Percentiles rank a stretch among this genome's conserved stretches.
Conservation (phyloP, 1,140 invertebrate species). For the Panagrolaimus sp. region DNA sequence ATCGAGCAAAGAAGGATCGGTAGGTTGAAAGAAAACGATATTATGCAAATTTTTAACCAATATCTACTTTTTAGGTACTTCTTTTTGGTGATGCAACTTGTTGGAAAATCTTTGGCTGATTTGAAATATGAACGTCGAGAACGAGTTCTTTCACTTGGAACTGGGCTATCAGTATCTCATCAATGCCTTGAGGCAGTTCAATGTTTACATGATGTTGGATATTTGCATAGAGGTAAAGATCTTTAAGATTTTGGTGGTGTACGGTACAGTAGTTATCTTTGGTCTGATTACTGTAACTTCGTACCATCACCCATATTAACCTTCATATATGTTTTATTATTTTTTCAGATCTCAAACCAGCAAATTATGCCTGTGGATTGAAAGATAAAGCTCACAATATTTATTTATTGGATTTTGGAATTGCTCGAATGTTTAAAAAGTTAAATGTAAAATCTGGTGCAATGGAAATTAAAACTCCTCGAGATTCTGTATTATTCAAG, state of each 20-base stretch:
- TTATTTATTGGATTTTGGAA: constrained; percentile 25
- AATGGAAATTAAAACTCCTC: constrained; percentile 18
- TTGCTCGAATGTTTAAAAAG: constrained; percentile 18
- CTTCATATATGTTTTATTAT: too few relatives aligned
- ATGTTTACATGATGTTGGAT: constrained; percentile 11
- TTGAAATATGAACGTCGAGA: background rate
- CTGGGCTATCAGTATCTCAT: background rate
- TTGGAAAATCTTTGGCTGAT: constrained; percentile 18
- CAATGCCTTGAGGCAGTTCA: constrained; percentile 17
- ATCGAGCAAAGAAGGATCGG: constrained; percentile 25
- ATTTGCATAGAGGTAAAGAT: constrained; percentile 21
- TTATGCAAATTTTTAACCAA: too few relatives aligned
- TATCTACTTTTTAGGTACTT: too few relatives aligned
- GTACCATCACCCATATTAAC: too few relatives aligned
- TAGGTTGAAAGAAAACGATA: too few relatives aligned
- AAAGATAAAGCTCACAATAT: constrained; percentile 15
- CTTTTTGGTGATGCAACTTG: constrained; percentile 21
- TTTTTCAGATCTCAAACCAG: constrained; percentile 18
- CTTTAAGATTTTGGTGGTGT: too few relatives aligned
- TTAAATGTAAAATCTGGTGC: constrained; percentile 29
- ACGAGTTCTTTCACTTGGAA: constrained; percentile 12
- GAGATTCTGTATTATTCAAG: constrained; percentile 22
- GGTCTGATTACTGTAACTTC: too few relatives aligned
- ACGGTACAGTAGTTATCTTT: too few relatives aligned
- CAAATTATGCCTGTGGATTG: constrained; percentile 16